Percentiles rank a stretch among this genome's conserved stretches.
phyloP scores from a whole-genome alignment of 2,888 invertebrate genomes.

The Plutella xylostella region DNA sequence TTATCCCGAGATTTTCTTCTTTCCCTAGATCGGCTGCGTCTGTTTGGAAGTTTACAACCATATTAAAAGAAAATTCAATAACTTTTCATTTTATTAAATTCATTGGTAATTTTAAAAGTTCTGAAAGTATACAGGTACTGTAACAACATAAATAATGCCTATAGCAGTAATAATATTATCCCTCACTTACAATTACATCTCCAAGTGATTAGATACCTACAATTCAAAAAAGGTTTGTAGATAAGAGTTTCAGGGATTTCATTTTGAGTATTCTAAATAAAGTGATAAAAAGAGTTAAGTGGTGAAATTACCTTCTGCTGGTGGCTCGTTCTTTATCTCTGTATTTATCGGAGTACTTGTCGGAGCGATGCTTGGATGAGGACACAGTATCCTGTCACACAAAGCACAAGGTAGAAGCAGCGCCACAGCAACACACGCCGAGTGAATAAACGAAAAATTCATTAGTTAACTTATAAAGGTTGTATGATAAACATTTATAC shows the following conservation, averaged over 20 bases:
- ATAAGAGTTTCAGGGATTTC: too few relatives aligned
- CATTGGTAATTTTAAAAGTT: not conserved
- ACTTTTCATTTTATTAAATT: not conserved
- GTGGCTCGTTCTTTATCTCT: conserved; percentile 55
- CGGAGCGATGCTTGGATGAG: conserved; percentile 67
- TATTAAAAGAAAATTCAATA: not conserved
- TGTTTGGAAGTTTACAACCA: conserved; percentile 17
- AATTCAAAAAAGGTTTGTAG: too few relatives aligned
- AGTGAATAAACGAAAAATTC: conserved; percentile 67
- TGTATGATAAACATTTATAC: conserved; percentile 40
- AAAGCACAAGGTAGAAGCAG: conserved; percentile 72
- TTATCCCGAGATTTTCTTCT: conserved; percentile 66
- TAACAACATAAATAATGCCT: too few relatives aligned
- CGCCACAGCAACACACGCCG: conserved; percentile 71
- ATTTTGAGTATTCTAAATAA: too few relatives aligned
- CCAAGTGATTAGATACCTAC: too few relatives aligned
- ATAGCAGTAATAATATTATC: too few relatives aligned
- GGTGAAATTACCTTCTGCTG: conserved; percentile 40
- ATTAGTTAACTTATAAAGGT: conserved; percentile 57
- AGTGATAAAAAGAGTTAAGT: not conserved
- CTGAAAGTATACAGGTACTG: too few relatives aligned
- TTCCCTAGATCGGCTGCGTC: conserved; percentile 40
- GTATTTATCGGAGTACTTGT: conserved; percentile 68
- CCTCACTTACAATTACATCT: too few relatives aligned
- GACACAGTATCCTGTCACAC: conserved; percentile 71